phyloP scores from a whole-genome alignment of 1,140 invertebrate species.

The Ceratoteleas bidentatus region DNA sequence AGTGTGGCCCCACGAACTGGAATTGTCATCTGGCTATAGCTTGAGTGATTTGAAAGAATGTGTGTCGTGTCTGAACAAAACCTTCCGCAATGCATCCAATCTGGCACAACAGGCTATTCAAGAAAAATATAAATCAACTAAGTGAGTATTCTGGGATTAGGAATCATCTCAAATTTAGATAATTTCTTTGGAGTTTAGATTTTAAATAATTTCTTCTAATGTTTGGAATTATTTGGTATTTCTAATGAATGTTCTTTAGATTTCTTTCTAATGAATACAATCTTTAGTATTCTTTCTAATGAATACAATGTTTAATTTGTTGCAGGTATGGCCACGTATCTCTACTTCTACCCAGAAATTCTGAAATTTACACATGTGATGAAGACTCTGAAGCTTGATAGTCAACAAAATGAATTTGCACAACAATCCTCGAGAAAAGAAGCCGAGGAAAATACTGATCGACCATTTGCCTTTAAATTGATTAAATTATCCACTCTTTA shows the following conservation, averaged over 20 bases:
- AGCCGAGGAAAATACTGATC: no score
- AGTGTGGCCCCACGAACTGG: conserved; percentile 86
- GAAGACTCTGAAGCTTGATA: conserved; percentile 75
- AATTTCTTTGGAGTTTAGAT: no score
- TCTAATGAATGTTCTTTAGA: no score
- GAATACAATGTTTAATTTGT: not conserved
- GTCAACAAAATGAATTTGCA: no score
- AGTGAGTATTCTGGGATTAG: conserved; percentile 84
- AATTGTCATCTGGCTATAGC: conserved; percentile 86
- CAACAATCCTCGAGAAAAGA: no score
- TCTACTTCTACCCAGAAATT: conserved; percentile 75
- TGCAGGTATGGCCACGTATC: conserved; percentile 77
- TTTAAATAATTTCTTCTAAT: no score
- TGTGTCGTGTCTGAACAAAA: conserved; percentile 85
- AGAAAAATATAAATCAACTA: conserved; percentile 91
- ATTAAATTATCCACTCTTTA: no score
- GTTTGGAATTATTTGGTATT: no score
- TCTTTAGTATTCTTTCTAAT: not conserved
- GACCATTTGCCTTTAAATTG: no score
- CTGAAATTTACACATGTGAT: conserved; percentile 71
- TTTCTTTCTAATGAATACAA: no score
- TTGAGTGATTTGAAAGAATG: conserved; percentile 86
- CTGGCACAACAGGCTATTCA: conserved; percentile 90
- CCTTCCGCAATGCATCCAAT: conserved; percentile 85
- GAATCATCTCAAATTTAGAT: no score